Base-by-base conservation (phyloP, 30 jellyfish, hydroid and myxozoan species). In the Hydractinia echinata region DNA sequence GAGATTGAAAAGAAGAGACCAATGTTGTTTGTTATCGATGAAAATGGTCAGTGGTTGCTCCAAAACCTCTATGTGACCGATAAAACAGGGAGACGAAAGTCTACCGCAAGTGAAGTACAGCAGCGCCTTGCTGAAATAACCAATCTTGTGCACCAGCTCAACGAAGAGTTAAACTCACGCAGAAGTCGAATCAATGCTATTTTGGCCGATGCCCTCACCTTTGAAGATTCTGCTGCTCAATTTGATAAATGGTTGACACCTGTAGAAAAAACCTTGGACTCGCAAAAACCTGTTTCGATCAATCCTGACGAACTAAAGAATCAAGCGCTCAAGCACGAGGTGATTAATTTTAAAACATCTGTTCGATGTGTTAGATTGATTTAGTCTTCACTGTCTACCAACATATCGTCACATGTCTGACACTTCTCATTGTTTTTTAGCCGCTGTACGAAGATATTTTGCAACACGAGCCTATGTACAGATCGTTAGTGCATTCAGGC, bases 181-280 rank as follows among this genome's bases (percentile, higher is more conserved):
- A 67, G 84, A 64, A 73, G 82, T 48, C 62, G 71, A 48, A 54
- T 91, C 79, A 84, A 76, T 19, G 66, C 87, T 7, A 48, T 79
- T 14, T 72, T 91, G 0, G 60, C 95, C 30, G 88, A 83, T 14
- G 79, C 83, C 30, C 89, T 79, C 54, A 84, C 91, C 48, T 86
- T 70, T 84, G 92, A 86, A 67, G 96, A 91, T 13, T 67, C 89
- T 14, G 19, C 66, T 13, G 89, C 84, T n/a, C 66, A 86, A 7
- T 91, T 91, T 62, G 98, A 91, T 20, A 91, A 86, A 76, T 91
- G 98, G 98, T 66, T 91, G 81, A 83, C 76, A 51, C 53, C 92
- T 20, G 66, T 92, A 3, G 98, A 91, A 79, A 91, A 86, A 79
- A 64, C 64, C 53, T 66, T 91, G 55, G 92, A 82, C 8, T 64